Base-by-base conservation (phyloP, 2,888 invertebrate genomes). In the Cistogaster globosa region DNA sequence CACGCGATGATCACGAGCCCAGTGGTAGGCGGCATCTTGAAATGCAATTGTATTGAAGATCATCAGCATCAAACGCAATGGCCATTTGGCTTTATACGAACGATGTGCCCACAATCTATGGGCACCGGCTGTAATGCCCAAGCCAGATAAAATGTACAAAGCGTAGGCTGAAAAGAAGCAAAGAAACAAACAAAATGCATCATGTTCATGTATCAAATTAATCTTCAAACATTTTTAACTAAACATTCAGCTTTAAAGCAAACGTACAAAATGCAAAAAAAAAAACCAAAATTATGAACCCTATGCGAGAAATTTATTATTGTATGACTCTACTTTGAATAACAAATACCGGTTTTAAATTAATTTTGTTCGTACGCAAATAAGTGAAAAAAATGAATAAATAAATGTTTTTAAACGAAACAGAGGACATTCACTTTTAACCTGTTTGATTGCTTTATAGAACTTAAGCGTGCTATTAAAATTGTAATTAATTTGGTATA, bases 91-190 rank as follows among this genome's bases (percentile, higher is more conserved):
- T 93, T 98, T 98, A 94, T 98, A 99, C 0, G 98, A 95, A 90
- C 97, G 95, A 93, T 99, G 99, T 1, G 98, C 95, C 98, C 99
- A 99, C 42, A 98, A 94, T 88, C 99, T 94, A 93, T 99, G 99
- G 2, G 98, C 98, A 36, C 99, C 99, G 22, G 98, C 99, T 18
- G 99, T 99, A 87, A 99, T 97, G 20, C 99, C 99, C 84, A 99
- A 93, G 7, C 97, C 98, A 11, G 96, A 96, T 86, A 95, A 92
- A 78, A 96, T 93, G 93, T 97, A 97, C 80, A 97, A 92, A 2
- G 96, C 72, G 79, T 96, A 93, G 14, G 96, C 98, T 96, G 14
- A 94, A 93, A 88, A 26, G 11, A 62, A 53, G 4, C 26, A 74
- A 51, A 18, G 7, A 20, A 58, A 0, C 48, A 42, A 71, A 51